phyloP scores from a whole-genome alignment of 2,888 invertebrate genomes.

The Drosophila hawaiiensis region DNA sequence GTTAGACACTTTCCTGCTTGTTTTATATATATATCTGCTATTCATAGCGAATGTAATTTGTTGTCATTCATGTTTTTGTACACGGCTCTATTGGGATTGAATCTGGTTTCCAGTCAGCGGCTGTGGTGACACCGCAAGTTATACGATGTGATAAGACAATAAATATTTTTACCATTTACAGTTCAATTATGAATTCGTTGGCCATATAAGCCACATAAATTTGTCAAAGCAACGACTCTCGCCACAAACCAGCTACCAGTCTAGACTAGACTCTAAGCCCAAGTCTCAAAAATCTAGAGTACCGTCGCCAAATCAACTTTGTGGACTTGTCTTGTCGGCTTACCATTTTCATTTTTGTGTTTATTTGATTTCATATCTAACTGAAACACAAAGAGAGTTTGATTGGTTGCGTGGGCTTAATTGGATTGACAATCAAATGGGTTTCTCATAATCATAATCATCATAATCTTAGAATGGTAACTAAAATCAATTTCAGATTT shows the following conservation, averaged over 20 bases:
- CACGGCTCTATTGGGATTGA: constrained; percentile 43
- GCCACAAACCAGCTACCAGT: background rate
- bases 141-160: constrained; percentile 85
- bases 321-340: constrained; percentile 32
- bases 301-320: constrained; percentile 12
- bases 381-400: constrained; percentile 23
- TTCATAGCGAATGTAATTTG: constrained; percentile 58
- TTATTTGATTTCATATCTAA: constrained; percentile 17
- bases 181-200: constrained; percentile 75
- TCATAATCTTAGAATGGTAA: background rate
- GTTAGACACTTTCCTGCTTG: constrained; percentile 14
- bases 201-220: constrained; percentile 67
- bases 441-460: background rate
- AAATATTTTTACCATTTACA: constrained; percentile 83
- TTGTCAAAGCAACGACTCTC: constrained; percentile 49
- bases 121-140: constrained; percentile 84
- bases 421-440: background rate
- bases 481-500: background rate
- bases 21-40: constrained; percentile 59
- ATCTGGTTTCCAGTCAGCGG: constrained; percentile 48
- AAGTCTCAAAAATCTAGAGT: background rate
- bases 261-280: background rate
- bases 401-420: constrained; percentile 13
- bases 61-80: constrained; percentile 55
- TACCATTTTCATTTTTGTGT: constrained; percentile 22